phyloP scores from a whole-genome alignment of 1,140 invertebrate genomes.

The Drosophila athabasca region DNA sequence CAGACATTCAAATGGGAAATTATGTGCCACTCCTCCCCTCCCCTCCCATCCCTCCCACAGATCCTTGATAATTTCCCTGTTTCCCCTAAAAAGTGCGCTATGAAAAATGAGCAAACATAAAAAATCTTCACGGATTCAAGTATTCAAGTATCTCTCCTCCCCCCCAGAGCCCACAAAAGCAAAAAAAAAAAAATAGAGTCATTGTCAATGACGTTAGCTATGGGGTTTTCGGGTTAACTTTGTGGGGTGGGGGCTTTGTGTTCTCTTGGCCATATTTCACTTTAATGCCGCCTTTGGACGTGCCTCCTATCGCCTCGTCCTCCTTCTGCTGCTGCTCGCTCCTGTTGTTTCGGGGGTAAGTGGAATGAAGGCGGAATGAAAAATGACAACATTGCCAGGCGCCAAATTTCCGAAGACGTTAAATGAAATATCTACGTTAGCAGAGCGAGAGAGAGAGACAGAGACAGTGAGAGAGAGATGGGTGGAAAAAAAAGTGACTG shows the following conservation, averaged over 20 bases:
- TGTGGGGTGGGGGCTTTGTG: conserved; percentile 19
- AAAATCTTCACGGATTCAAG: conserved; percentile 30
- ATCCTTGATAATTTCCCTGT: no score
- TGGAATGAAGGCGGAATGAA: conserved; percentile 62
- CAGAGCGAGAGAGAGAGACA: conserved; percentile 19
- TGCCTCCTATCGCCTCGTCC: conserved; percentile 7
- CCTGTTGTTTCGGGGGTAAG: no score
- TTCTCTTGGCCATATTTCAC: conserved; percentile 62
- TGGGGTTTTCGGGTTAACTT: conserved; percentile 16
- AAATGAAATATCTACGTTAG: conserved; percentile 63
- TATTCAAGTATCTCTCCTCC: no score
- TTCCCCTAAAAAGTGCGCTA: conserved; percentile 31
- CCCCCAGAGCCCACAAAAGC: background rate
- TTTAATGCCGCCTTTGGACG: conserved; percentile 57
- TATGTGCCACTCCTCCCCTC: no score
- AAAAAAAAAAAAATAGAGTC: conserved; percentile 53
- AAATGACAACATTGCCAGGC: conserved; percentile 64
- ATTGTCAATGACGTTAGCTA: conserved; percentile 43
- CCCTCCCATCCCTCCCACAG: no score
- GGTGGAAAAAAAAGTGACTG: no score
- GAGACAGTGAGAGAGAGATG: conserved; percentile 22
- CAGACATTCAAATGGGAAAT: conserved; percentile 6
- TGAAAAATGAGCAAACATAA: conserved; percentile 45
- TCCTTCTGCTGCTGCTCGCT: no score
- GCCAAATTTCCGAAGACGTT: conserved; percentile 73